Evolutionary conservation across 2,888 invertebrate species (phyloP), one percentile per base, ranked within the genome.

Genomic region (Drosophila prolongata): DNA sequence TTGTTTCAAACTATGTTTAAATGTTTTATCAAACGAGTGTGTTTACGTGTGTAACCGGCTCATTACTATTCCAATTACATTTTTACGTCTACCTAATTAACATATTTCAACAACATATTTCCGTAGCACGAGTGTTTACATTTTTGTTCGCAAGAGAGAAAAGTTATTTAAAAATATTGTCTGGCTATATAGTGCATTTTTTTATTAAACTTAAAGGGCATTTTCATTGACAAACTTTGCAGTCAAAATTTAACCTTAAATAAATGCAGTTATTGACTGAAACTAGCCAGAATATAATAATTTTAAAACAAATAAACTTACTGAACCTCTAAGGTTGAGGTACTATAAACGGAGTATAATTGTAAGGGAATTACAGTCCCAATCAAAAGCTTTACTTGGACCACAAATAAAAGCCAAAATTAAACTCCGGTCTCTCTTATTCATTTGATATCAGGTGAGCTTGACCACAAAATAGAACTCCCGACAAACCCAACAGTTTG

Each of bases 391-490:
- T 19, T 24, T 11, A 11, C 24, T 19, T 30, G 6, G 9, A 19
- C 61, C 37, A 1, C 30, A 30, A 62, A 38, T 30, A 35, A 49
- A 35, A 16, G 16, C 3, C 0, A 35, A 11, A 35, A 13, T 35
- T 19, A 3, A 34, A 13, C 34, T 34, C 16, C 10, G 5, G 0
- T 9, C 24, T 24, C 8, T n/a, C 35, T 27, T 44, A 13, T 1
- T 8, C 11, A 19, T 13, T 64, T 61, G 46, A 46, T 65, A 65
- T 61, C 65, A 14, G 10, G 38, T 14, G 24, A 65, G 65, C 34
- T 65, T 40, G 30, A 38, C 8, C 43, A 68, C 55, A 65, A 65
- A 38, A 42, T n/a, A 55, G 24, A 47, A 13, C 16, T 9, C 6
- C n/a, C 9, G 6, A 14, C 30, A 38, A 38, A 54, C 42, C 34